Percentiles rank a stretch among this genome's conserved stretches.
Conservation (phyloP, 2,888 invertebrate genomes). For the Escarpia spicata region DNA sequence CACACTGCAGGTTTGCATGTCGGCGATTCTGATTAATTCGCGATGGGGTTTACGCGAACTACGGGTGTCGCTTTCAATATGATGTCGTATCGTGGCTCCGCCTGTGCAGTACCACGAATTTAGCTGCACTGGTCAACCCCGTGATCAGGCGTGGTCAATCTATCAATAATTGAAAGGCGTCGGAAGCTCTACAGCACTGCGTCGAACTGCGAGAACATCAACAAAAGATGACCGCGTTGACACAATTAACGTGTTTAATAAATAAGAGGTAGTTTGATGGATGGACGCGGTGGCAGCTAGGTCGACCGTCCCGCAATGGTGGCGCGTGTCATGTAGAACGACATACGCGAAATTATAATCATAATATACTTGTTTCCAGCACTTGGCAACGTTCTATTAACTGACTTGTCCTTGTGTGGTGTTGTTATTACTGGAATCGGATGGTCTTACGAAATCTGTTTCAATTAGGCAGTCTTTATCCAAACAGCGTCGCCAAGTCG, state of each 20-base stretch:
- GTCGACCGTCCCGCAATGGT: not conserved
- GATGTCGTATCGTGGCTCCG: not conserved
- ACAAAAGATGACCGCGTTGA: slow-evolving; percentile 9
- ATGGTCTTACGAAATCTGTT: no score
- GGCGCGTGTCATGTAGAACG: not conserved
- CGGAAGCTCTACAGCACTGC: not conserved
- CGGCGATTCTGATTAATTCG: no score
- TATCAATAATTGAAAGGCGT: not conserved
- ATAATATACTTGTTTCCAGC: not conserved
- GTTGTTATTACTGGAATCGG: no score
- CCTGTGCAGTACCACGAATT: not conserved
- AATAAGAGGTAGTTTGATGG: not conserved
- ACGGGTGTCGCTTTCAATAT: not conserved
- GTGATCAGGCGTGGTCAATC: not conserved
- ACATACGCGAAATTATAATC: not conserved
- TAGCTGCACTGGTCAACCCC: not conserved
- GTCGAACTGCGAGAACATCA: not conserved
- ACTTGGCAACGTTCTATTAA: no score
- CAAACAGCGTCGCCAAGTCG: no score
- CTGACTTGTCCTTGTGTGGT: no score
- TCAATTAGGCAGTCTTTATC: no score
- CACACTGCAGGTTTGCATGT: no score
- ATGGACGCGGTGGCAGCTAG: not conserved
- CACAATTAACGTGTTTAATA: slow-evolving; percentile 1
- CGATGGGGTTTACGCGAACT: no score